Evolutionary conservation across 2,888 invertebrate species (phyloP).

Genomic region (Aphrophora alni): DNA sequence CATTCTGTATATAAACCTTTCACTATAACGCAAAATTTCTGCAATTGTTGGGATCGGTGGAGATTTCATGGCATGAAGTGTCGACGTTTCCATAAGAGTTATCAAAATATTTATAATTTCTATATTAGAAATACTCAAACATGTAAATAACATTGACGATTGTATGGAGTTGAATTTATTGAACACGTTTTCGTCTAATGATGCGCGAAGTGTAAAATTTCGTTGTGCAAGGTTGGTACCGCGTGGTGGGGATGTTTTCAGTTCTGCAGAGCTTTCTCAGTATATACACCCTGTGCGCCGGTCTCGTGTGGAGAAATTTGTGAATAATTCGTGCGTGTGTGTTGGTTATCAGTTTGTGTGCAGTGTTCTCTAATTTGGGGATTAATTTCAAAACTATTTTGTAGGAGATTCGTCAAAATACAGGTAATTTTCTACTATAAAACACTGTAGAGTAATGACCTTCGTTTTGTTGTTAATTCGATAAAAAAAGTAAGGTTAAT

Average conservation of each 20-base stretch:
- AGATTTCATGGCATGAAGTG: too few species aligned
- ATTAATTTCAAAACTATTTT: background rate
- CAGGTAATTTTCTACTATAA: background rate
- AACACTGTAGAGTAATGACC: too few species aligned
- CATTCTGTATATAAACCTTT: too few species aligned
- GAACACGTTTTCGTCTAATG: background rate
- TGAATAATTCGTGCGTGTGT: background rate
- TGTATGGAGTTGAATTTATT: background rate
- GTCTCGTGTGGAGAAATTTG: background rate
- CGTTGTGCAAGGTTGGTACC: background rate
- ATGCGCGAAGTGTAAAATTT: constrained; percentile 6
- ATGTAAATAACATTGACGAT: too few species aligned
- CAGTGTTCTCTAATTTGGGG: background rate
- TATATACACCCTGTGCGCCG: background rate
- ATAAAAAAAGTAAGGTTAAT: background rate
- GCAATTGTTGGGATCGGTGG: too few species aligned
- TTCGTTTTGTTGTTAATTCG: background rate
- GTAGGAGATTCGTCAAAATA: background rate
- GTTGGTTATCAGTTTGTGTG: background rate
- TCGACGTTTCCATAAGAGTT: too few species aligned
- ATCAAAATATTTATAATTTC: too few species aligned
- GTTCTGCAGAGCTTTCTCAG: background rate
- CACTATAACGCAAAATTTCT: too few species aligned
- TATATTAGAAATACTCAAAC: too few species aligned
- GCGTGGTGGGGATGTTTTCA: constrained; percentile 1